Conservation (phyloP, 1,140 invertebrate species). For the Idris sp. region DNA sequence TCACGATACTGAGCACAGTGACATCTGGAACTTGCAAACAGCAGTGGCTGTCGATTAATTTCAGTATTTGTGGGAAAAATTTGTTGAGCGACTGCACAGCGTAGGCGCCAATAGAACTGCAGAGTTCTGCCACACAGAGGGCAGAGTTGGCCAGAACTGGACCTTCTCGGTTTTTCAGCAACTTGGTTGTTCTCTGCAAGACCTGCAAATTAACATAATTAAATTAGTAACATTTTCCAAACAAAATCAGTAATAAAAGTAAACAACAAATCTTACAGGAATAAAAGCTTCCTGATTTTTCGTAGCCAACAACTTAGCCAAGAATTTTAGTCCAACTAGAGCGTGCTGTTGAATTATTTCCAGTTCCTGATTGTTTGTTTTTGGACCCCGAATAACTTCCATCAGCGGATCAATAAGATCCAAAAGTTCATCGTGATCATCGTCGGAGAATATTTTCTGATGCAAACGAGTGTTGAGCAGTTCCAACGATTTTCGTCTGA, state of each 20-base stretch:
- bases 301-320: conserved; percentile 84
- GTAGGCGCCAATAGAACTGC: conserved; percentile 84
- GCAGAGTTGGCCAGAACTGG: conserved; percentile 85
- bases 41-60: conserved; percentile 79
- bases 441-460: conserved; percentile 81
- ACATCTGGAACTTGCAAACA: conserved; percentile 72
- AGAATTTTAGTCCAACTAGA: conserved; percentile 87
- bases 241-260: conserved; percentile 3
- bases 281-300: conserved; percentile 83
- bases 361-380: conserved; percentile 72
- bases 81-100: conserved; percentile 84
- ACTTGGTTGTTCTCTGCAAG: conserved; percentile 81
- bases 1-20: conserved; percentile 82
- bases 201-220: conserved; percentile 70
- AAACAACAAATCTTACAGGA: conserved; percentile 67
- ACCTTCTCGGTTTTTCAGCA: conserved; percentile 78
- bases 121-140: conserved; percentile 89
- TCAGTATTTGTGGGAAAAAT: conserved; percentile 88
- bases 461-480: conserved; percentile 88
- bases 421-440: conserved; percentile 77
- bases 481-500: conserved; percentile 90
- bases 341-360: conserved; percentile 88
- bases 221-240: too few species aligned
- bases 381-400: conserved; percentile 77
- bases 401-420: conserved; percentile 82